Evolutionary conservation across 2,113 vertebrate species (phyloP).

Genomic region (Ceuthmochares aereus): DNA sequence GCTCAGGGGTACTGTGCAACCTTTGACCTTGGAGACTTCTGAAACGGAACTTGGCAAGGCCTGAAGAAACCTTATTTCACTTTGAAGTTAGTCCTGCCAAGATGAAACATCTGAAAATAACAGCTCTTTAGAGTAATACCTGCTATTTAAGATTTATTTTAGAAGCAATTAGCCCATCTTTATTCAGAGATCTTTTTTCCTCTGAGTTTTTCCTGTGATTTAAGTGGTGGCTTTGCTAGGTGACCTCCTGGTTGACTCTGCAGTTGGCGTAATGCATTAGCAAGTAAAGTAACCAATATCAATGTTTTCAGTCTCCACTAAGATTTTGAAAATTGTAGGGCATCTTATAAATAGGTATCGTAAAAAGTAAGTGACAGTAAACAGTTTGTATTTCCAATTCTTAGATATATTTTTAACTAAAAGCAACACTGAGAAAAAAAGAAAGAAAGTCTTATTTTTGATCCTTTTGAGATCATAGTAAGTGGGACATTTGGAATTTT

Average conservation of each 20-base stretch:
- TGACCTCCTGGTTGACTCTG: background rate
- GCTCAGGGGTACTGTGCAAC: background rate
- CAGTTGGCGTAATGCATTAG: background rate
- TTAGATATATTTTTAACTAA: background rate
- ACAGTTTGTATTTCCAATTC: background rate
- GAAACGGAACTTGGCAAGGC: background rate
- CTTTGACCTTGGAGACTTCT: background rate
- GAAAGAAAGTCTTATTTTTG: background rate
- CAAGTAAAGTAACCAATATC: background rate
- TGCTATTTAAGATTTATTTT: background rate
- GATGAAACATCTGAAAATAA: background rate
- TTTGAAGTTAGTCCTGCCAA: background rate
- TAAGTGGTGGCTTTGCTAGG: background rate
- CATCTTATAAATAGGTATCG: background rate
- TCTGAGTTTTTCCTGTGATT: background rate
- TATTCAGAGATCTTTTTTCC: background rate
- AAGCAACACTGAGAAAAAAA: background rate
- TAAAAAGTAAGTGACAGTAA: background rate
- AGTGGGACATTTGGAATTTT: background rate
- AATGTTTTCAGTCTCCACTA: background rate
- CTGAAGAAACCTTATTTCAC: background rate
- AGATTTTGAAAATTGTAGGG: background rate
- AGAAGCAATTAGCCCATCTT: background rate
- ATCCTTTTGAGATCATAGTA: background rate
- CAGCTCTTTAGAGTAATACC: background rate